Base-by-base conservation (phyloP, 2,888 invertebrate genomes). In the Nymphalis polychloros region DNA sequence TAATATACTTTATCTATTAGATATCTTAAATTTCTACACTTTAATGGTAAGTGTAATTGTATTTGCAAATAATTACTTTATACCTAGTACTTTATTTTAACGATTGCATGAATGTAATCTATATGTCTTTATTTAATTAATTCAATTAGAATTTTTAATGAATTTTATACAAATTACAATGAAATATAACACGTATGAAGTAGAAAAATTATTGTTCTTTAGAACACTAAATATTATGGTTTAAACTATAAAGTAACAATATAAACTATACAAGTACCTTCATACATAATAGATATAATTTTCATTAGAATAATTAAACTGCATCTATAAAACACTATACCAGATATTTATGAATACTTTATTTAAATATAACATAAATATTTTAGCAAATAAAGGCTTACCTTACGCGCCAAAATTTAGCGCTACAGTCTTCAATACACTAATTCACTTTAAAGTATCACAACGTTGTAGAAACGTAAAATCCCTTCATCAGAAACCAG, bases 381-480 rank as follows among this genome's bases (percentile, higher is more conserved):
- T 57, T 41, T 16, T n/a, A n/a, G 1, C 8, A 3, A 57, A 57
- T 35, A 19, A 19, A 5, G 41, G 19, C 57, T 41, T 57, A 57
- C 57, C 57, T 57, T 57, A 41, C 57, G 57, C 57, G 57, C 57
- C 57, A 57, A 57, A 57, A 41, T 41, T 35, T 8, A 17, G 57
- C 35, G 35, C n/a, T 41, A 17, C 41, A 41, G 31, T 19, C 27
- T 57, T 35, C 19, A 41, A 57, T 77, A 78, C 77, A 80, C 78
- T 78, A 83, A 87, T 85, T 80, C 89, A 89, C 89, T 84, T 79
- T 79, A 79, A 75, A 73, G 71, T 70, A 73, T 71, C 87, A 87
- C 85, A 67, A 67, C 72, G 76, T 76, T 55, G 55, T 23, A 60
- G 35, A 59, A 61, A 63, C 27, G 13, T 63, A 68, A 68, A 70